Base-by-base conservation (phyloP, 2,888 invertebrate genomes). In the Pheosia tremula region DNA sequence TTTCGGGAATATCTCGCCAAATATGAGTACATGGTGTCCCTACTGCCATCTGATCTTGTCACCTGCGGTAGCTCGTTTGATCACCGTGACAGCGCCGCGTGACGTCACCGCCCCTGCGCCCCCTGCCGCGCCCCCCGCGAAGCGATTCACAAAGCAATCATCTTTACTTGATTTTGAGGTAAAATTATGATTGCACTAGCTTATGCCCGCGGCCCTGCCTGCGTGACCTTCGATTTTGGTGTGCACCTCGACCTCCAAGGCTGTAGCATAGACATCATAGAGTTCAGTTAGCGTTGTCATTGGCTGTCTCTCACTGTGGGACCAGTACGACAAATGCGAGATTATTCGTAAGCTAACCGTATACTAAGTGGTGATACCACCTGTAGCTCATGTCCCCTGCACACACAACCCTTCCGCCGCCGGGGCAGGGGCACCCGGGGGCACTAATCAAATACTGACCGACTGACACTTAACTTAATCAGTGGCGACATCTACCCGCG, bases 91-190 rank as follows among this genome's bases (percentile, higher is more conserved):
- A 59, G 69, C 60, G 8, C 60, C 57, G 41, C 59, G 71, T 70
- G 74, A 73, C 74, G 74, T 73, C 71, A 73, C 62, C 4, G 4
- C 36, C 13, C 36, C 24, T 52, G 13, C 45, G 24, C 61, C 57
- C 39, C 10, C 53, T n/a, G n/a, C n/a, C 53, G 5, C 43, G 13
- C 63, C 45, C 70, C 70, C 70, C 52, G 62, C 71, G 52, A 74
- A 5, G 63, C 59, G 71, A 66, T 74, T 71, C 64, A 73, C 41
- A n/a, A 24, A 63, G 56, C 61, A 66, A 71, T 71, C 73, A 61
- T 63, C 53, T 53, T 47, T 10, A 9, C 47, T 47, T 24, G 24
- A 24, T 24, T 24, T 24, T 50, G 50, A 50, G 50, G 50, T 50
- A 24, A 50, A 50, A 50, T 50, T 50, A 50, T 24, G 5, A 50